phyloP scores from a whole-genome alignment of 2,888 invertebrate genomes.

The Sepioteuthis lessoniana region DNA sequence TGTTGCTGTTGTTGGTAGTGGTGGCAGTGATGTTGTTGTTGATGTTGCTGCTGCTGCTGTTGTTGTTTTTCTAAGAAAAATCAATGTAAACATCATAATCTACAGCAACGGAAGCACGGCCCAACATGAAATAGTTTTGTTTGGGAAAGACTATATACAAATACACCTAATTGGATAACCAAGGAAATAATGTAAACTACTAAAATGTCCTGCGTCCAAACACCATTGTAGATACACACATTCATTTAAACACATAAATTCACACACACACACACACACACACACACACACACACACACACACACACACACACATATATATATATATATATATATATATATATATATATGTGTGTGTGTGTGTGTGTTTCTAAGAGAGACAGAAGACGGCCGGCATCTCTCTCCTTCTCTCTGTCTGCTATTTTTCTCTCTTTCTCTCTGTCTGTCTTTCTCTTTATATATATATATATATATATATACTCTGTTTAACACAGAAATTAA shows the following conservation, averaged over 20 bases:
- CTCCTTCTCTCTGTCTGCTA: no score
- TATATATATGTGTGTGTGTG: no score
- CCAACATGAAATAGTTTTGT: conserved; percentile 2
- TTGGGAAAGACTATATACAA: background rate
- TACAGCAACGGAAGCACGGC: background rate
- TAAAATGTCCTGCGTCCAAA: conserved; percentile 2
- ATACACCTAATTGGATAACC: conserved; percentile 33
- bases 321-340: no score
- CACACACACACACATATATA: no score
- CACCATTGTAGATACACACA: background rate
- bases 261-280: background rate
- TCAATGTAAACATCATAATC: conserved; percentile 4
- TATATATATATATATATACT: no score
- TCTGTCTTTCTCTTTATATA: no score
- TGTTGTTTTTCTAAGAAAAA: background rate
- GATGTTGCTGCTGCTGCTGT: background rate
- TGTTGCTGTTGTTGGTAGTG: background rate
- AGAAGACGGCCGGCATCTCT: no score
- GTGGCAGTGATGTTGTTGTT: background rate
- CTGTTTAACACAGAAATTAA: no score
- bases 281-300: no score
- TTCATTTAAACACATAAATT: background rate
- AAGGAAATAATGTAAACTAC: background rate
- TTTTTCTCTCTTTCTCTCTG: no score
- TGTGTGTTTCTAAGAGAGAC: no score